A percentile compares a stretch with the other conserved stretches of the same genome.
These are phyloP conservation scores for Aquatica leii DNA, from an alignment of 2,888 invertebrate species.

Conservation along the genomic window DNA sequence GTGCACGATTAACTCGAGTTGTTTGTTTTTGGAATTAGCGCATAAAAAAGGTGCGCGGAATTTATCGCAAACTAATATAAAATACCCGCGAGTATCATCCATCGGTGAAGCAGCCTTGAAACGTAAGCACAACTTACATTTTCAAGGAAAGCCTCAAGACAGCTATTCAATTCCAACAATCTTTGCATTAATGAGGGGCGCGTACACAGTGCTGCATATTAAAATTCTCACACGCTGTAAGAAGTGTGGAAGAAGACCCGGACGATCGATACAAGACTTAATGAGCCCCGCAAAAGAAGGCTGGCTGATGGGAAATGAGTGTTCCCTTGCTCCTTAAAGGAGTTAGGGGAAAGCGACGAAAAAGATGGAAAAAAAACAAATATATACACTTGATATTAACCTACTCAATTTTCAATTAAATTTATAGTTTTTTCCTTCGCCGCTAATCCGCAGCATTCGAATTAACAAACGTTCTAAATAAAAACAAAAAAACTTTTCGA, in stretches of 20 bases:
- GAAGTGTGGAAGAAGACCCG: slow-evolving; percentile 54
- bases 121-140: slow-evolving; percentile 33
- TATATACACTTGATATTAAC: slow-evolving; percentile 23
- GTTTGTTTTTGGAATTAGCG: too few species aligned
- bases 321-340: slow-evolving; percentile 36
- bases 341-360: slow-evolving; percentile 41
- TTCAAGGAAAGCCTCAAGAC: slow-evolving; percentile 44
- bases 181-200: slow-evolving; percentile 59
- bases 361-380: slow-evolving; percentile 44
- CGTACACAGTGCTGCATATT: slow-evolving; percentile 58
- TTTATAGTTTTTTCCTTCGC: neutral
- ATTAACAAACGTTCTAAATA: neutral
- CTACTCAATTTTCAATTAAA: neutral
- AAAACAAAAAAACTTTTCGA: slow-evolving; percentile 1
- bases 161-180: slow-evolving; percentile 54
- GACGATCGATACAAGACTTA: slow-evolving; percentile 58
- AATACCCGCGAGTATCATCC: slow-evolving; percentile 17
- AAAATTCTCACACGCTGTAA: slow-evolving; percentile 59
- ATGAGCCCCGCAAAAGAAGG: slow-evolving; percentile 60
- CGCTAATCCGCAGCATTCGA: neutral
- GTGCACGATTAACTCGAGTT: too few species aligned
- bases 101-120: slow-evolving; percentile 28
- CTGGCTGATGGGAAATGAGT: slow-evolving; percentile 50
- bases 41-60: too few species aligned
- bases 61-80: slow-evolving; percentile 8